Conservation (phyloP, 1,140 invertebrate genomes). For the Lanistes nyassanus region DNA sequence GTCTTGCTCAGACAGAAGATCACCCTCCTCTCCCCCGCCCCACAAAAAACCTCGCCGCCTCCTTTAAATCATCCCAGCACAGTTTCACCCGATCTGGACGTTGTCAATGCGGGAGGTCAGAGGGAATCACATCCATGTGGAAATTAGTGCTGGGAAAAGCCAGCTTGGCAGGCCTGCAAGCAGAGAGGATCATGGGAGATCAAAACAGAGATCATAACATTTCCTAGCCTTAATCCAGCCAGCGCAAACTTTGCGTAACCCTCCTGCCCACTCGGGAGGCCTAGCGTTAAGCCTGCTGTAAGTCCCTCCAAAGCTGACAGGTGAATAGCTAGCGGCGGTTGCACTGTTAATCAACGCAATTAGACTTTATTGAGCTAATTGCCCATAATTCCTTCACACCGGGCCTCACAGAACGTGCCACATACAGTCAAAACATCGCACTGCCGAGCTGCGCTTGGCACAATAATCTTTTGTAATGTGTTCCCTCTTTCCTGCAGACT, state of each 20-base stretch:
- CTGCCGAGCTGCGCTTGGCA: neutral
- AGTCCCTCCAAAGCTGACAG: constrained; percentile 6
- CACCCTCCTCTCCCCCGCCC: too few relatives aligned
- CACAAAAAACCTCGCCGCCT: too few relatives aligned
- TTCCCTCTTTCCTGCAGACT: neutral
- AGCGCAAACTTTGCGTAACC: constrained; percentile 21
- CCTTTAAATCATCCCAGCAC: too few relatives aligned
- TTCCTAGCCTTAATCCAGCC: neutral
- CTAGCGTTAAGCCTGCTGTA: neutral
- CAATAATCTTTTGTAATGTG: constrained; percentile 7
- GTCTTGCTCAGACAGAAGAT: too few relatives aligned
- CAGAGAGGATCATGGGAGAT: too few relatives aligned
- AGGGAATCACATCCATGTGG: neutral
- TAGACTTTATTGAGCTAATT: constrained; percentile 20
- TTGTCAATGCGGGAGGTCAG: constrained; percentile 3
- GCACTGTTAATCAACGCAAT: constrained; percentile 11
- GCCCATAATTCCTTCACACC: neutral
- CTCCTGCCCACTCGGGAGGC: neutral
- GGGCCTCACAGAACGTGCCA: constrained; percentile 15
- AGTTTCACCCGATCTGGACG: too few relatives aligned
- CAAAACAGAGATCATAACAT: constrained; percentile 5
- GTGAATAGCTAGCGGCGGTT: neutral
- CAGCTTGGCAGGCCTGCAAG: too few relatives aligned
- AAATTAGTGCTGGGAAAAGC: neutral
- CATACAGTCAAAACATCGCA: constrained; percentile 12